Evolutionary conservation across 2,888 invertebrate genomes (phyloP), one percentile per base, ranked within the genome.

Genomic region (Drosophila putrida): DNA sequence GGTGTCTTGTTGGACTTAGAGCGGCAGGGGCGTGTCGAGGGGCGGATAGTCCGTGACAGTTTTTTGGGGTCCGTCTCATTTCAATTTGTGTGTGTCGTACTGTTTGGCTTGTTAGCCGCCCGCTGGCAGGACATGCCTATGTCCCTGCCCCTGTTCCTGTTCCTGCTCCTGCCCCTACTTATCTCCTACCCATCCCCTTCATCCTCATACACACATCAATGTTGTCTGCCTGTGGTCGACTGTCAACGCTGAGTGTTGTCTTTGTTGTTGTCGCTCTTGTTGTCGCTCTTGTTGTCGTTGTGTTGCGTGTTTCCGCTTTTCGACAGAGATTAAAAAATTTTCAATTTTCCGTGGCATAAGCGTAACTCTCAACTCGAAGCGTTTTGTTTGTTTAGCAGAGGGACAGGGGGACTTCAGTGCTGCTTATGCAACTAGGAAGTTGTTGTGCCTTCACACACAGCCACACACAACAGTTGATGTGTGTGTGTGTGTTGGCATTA

Each of bases 301-400:
- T 69, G 63, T 60, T 64, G 79, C 64, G 87, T 82, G 88, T 84
- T 89, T 89, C 89, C 89, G 89, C 76, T 71, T 72, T 74, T 85
- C 71, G 73, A 71, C 82, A 86, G 68, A 86, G 86, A 86, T 86
- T 89, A 86, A 75, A 89, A 77, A 72, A 72, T 83, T 84, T 89
- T 74, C 72, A 87, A 79, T 84, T 84, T 84, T 70, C 57, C 51
- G 38, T 55, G 61, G 60, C 71, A 71, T 79, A 75, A 75, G 62
- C 72, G 65, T 61, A 55, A 64, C 33, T 70, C 51, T 49, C 47
- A 44, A 54, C 31, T 71, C 55, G 50, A 11, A 33, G 31, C 36
- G 55, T 68, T 65, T 57, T 82, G 82, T 72, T 84, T 75, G 79
- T 44, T 78, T 75, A 79, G 72, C 50, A 43, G 44, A 20, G 11